phyloP scores from a whole-genome alignment of 2,888 invertebrate genomes.

The Dolomedes plantarius region DNA sequence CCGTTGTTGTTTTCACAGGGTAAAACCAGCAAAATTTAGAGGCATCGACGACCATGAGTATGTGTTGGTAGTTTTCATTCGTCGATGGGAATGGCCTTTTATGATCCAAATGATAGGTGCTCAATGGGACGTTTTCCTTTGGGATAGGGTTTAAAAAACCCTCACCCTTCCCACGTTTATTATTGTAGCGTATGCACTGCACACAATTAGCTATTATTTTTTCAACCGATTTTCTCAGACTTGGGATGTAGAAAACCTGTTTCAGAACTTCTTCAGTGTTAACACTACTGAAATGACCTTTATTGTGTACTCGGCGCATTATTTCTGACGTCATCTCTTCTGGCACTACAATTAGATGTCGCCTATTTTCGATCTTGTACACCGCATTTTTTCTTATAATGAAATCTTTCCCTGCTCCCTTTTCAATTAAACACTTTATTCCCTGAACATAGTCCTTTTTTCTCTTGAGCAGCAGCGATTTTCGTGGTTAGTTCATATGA shows the following conservation, averaged over 20 bases:
- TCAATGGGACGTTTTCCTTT: neutral
- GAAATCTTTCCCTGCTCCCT: no score
- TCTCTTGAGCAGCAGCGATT: conserved; percentile 2
- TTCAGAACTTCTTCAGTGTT: neutral
- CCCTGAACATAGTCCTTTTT: no score
- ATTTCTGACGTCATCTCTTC: no score
- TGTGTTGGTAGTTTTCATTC: neutral
- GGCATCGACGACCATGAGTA: neutral
- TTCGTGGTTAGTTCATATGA: neutral
- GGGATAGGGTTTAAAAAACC: neutral
- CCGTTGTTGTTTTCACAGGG: neutral
- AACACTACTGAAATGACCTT: no score
- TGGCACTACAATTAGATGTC: no score
- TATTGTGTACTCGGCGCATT: no score
- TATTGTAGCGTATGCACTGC: neutral
- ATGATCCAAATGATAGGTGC: neutral
- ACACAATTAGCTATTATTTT: neutral
- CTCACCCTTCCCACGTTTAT: neutral
- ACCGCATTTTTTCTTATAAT: no score
- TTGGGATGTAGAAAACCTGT: neutral
- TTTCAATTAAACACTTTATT: no score
- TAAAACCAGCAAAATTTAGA: neutral
- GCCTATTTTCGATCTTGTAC: no score
- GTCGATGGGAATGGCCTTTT: neutral
- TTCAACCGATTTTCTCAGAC: neutral